These are phyloP conservation scores for Hanleya hanleyi DNA, from an alignment of 2,888 invertebrate genomes.

Conservation along the genomic window DNA sequence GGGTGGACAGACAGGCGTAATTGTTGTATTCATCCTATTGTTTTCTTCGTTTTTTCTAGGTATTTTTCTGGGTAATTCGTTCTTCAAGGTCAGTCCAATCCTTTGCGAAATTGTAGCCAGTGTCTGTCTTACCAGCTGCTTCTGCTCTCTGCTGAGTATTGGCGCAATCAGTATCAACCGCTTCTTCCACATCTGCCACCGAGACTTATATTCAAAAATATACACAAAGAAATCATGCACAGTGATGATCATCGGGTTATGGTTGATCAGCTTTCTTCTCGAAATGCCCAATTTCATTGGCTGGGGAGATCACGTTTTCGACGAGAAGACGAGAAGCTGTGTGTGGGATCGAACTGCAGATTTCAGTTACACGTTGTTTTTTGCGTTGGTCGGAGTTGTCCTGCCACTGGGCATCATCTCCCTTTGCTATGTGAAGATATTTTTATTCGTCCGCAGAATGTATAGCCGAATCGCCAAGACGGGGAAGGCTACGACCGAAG, in stretches of 20 bases:
- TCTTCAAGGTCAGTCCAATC: conserved; percentile 27
- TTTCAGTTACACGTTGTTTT: conserved; percentile 41
- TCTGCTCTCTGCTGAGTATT: conserved; percentile 42
- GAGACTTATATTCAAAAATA: conserved; percentile 26
- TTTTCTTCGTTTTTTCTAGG: no score
- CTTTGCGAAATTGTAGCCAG: conserved; percentile 42
- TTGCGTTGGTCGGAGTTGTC: conserved; percentile 34
- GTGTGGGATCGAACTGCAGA: conserved; percentile 42
- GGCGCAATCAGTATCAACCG: conserved; percentile 40
- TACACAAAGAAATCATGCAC: conserved; percentile 29
- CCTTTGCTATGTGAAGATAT: conserved; percentile 37
- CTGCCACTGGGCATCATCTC: conserved; percentile 34
- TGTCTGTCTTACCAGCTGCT: conserved; percentile 39
- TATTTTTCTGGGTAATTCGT: conserved; percentile 31
- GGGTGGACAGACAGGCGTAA: no score
- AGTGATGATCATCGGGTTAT: conserved; percentile 35
- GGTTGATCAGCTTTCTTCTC: conserved; percentile 39
- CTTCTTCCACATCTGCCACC: conserved; percentile 34
- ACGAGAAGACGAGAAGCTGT: conserved; percentile 41
- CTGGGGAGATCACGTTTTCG: conserved; percentile 45
- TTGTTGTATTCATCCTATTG: no score
- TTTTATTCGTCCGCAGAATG: conserved; percentile 16
- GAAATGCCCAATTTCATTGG: conserved; percentile 40
- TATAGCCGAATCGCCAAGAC: conserved; percentile 8
- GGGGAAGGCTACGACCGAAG: background rate